phyloP scores from a whole-genome alignment of 2,113 vertebrate genomes.

The Anolis carolinensis region DNA sequence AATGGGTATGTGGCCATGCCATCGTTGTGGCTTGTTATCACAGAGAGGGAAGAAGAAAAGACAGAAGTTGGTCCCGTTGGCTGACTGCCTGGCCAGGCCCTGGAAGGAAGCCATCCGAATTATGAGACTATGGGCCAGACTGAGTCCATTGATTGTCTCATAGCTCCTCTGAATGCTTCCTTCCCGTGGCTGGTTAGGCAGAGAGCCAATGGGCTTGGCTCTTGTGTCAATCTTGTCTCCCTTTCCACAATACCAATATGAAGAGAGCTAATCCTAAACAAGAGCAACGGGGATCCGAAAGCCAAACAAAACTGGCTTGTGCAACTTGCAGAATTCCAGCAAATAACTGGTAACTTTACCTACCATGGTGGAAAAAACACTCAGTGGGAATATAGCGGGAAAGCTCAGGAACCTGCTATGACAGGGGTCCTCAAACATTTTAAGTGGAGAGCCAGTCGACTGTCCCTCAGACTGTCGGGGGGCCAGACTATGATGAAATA shows the following conservation, averaged over 20 bases:
- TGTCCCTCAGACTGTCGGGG: too few relatives aligned
- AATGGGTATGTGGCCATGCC: too few relatives aligned
- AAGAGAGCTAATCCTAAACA: neutral
- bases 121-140: neutral
- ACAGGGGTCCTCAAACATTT: too few relatives aligned
- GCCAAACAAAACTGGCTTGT: neutral
- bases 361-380: neutral
- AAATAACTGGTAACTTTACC: neutral
- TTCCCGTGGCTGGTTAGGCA: neutral
- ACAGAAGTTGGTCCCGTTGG: too few relatives aligned
- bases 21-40: neutral
- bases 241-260: neutral
- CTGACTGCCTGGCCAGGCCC: neutral
- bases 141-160: neutral
- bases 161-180: neutral
- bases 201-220: neutral
- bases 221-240: too few relatives aligned
- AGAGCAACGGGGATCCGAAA: neutral
- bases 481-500: too few relatives aligned
- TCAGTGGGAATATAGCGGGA: neutral
- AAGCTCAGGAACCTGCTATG: neutral
- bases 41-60: neutral
- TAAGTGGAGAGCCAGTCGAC: too few relatives aligned
- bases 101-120: neutral
- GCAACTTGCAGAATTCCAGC: constrained; percentile 14